Percentiles rank a stretch among this genome's conserved stretches.
phyloP scores from a whole-genome alignment of 2,888 invertebrate species.

The Tholera decimalis region DNA sequence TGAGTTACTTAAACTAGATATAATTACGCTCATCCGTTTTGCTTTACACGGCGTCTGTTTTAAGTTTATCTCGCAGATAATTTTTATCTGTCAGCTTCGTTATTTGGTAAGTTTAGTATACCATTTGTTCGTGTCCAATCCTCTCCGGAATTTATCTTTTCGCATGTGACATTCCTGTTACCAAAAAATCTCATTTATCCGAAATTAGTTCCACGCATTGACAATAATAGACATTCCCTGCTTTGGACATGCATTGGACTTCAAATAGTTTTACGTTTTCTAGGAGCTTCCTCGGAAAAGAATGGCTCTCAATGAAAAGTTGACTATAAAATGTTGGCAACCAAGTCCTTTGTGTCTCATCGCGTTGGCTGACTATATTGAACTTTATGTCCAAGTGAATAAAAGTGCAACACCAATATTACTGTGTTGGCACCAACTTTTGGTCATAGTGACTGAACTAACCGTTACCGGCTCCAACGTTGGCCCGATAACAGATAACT shows the following conservation, averaged over 20 bases:
- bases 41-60: neutral
- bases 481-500: constrained; percentile 29
- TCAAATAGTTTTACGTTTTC: constrained; percentile 16
- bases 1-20: constrained; percentile 21
- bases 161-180: constrained; percentile 14
- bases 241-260: constrained; percentile 6
- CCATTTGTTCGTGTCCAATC: neutral
- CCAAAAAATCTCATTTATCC: constrained; percentile 35
- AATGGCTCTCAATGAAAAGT: constrained; percentile 30
- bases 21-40: constrained; percentile 1
- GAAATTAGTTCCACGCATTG: constrained; percentile 53
- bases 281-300: constrained; percentile 4
- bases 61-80: neutral
- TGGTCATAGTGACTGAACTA: constrained; percentile 1
- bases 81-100: neutral
- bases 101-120: neutral
- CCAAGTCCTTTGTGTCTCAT: constrained; percentile 17
- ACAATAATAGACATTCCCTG: constrained; percentile 27
- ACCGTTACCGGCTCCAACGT: constrained; percentile 28
- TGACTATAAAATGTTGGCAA: constrained; percentile 20
- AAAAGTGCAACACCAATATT: constrained; percentile 32
- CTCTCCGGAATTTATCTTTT: neutral
- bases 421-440: constrained; percentile 41
- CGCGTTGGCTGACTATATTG: neutral
- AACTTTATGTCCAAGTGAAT: constrained; percentile 12